phyloP scores from a whole-genome alignment of 2,113 vertebrate genomes.

The Lipotes vexillifer region DNA sequence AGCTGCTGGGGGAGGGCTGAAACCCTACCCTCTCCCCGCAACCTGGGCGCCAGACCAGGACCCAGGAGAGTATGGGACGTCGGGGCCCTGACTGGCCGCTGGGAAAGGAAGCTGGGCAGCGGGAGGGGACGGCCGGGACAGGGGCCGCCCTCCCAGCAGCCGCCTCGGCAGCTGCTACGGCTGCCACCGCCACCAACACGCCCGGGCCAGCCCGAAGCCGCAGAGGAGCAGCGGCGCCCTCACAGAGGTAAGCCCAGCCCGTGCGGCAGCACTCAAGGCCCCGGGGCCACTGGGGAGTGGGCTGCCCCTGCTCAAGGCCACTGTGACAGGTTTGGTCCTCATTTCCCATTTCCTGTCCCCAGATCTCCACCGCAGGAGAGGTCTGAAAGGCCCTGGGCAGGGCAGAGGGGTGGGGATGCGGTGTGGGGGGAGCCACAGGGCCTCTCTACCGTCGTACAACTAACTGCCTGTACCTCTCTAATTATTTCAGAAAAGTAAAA shows the following conservation, averaged over 20 bases:
- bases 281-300: not conserved
- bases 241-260: conserved; percentile 31
- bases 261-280: not conserved
- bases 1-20: conserved; percentile 61
- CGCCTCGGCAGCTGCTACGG: not conserved
- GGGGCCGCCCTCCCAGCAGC: not conserved
- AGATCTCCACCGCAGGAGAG: not conserved
- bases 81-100: not conserved
- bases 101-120: not conserved
- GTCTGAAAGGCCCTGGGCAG: not conserved
- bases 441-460: not conserved
- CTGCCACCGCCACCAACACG: accelerated
- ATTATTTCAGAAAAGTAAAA: not conserved
- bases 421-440: accelerated
- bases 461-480: not conserved
- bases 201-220: not conserved
- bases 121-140: not conserved
- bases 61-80: not conserved
- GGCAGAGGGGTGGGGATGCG: not conserved
- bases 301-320: not conserved
- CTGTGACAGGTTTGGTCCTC: accelerated
- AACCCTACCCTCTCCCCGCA: conserved; percentile 40
- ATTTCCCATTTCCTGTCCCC: not conserved
- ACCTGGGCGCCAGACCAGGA: not conserved
- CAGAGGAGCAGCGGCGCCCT: not conserved